These are phyloP conservation scores for Bathynomus jamesi DNA, from an alignment of 1,140 invertebrate species.

Conservation along the genomic window DNA sequence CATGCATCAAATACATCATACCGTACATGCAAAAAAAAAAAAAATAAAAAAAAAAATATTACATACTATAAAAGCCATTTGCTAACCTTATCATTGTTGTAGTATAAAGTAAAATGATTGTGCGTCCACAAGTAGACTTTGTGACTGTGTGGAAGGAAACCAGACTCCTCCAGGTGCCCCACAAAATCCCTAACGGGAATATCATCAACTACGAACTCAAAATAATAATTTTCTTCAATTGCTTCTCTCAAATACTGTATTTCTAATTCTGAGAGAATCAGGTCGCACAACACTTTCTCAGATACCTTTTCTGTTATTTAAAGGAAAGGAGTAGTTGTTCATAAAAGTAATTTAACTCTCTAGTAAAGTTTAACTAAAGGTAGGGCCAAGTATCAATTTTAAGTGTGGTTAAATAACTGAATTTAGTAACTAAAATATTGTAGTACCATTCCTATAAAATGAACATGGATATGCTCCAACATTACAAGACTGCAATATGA, in stretches of 20 bases:
- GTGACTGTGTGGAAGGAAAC: conserved; percentile 50
- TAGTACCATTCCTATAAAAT: too few species aligned
- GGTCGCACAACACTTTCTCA: conserved; percentile 46
- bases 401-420: too few species aligned
- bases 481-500: too few species aligned
- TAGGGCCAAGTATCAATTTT: too few species aligned
- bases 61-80: too few species aligned
- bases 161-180: conserved; percentile 49
- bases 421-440: too few species aligned
- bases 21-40: too few species aligned
- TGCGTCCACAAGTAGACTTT: conserved; percentile 49
- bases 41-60: too few species aligned
- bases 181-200: conserved; percentile 49
- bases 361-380: too few species aligned
- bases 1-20: too few species aligned
- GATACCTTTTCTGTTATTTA: conserved; percentile 35
- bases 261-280: conserved; percentile 43
- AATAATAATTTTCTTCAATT: conserved; percentile 52
- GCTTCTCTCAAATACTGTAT: conserved; percentile 45
- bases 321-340: conserved; percentile 33
- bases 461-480: too few species aligned
- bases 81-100: conserved; percentile 48
- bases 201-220: conserved; percentile 52
- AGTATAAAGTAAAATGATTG: conserved; percentile 48
- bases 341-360: conserved; percentile 21